These are phyloP conservation scores for Chrysomallon squamiferum DNA, from an alignment of 1,140 invertebrate species.

Conservation along the genomic window DNA sequence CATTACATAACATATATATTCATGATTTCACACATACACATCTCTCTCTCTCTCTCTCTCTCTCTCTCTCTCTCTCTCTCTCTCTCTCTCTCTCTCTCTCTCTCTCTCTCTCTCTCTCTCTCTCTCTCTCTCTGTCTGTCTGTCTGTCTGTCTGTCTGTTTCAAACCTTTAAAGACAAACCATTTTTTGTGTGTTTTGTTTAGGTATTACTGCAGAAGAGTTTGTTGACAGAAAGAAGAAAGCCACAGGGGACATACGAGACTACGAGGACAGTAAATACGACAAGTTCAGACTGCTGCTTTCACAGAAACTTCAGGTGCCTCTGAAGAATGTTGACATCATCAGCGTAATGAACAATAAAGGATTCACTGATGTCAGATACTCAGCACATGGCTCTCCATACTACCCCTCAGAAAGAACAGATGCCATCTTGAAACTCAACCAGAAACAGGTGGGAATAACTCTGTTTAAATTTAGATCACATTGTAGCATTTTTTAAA, in stretches of 20 bases:
- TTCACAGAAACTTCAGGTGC: constrained; percentile 75
- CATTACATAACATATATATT: too few relatives aligned
- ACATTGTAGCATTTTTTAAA: too few relatives aligned
- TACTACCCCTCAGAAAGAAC: constrained; percentile 94
- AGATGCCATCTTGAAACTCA: constrained; percentile 92
- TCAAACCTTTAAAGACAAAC: too few relatives aligned
- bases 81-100: constrained; percentile 1
- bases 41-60: not conserved
- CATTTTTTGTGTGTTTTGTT: constrained; percentile 14
- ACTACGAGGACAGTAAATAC: constrained; percentile 81
- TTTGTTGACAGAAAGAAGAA: constrained; percentile 72
- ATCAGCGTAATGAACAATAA: constrained; percentile 78
- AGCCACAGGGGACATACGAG: not conserved
- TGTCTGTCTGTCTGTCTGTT: not conserved
- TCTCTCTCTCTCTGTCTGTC: not conserved
- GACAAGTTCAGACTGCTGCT: constrained; percentile 88
- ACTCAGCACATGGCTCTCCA: constrained; percentile 93
- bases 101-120: too few relatives aligned
- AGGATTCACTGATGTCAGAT: constrained; percentile 77
- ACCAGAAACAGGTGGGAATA: constrained; percentile 79
- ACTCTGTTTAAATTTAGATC: too few relatives aligned
- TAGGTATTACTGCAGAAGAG: constrained; percentile 93
- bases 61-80: constrained; percentile 6
- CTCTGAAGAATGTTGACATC: constrained; percentile 90
- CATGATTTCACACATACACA: too few relatives aligned